phyloP scores from a whole-genome alignment of 2,113 vertebrate species.

The Apistogramma diplotaenia region DNA sequence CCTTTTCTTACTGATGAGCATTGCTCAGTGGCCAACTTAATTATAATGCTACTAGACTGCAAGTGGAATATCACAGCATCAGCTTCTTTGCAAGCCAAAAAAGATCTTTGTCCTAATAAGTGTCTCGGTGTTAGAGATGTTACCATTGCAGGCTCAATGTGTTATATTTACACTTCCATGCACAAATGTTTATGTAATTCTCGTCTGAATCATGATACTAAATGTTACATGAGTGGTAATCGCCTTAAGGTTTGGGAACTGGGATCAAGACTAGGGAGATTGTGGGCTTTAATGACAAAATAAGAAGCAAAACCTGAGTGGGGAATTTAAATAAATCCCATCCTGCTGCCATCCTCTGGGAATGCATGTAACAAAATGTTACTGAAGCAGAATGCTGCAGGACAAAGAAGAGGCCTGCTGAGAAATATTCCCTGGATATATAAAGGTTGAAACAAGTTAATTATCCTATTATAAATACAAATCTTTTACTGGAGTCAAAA shows the following conservation, averaged over 20 bases:
- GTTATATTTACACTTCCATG: background rate
- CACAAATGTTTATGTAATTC: conserved; percentile 14
- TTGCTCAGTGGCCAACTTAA: conserved; percentile 50
- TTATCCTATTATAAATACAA: background rate
- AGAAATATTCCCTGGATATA: background rate
- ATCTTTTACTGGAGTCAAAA: background rate
- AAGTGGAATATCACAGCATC: conserved; percentile 41
- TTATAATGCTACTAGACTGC: conserved; percentile 32
- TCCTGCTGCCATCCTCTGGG: background rate
- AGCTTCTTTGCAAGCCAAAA: conserved; percentile 59
- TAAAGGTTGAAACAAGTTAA: background rate
- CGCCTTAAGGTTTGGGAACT: background rate
- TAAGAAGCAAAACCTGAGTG: background rate
- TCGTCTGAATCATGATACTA: background rate
- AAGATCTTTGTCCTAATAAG: conserved; percentile 56
- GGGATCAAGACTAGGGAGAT: background rate
- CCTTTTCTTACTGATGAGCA: conserved; percentile 40
- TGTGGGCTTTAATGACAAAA: conserved; percentile 27
- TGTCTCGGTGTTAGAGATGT: conserved; percentile 6
- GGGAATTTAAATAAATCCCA: background rate
- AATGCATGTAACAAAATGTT: background rate
- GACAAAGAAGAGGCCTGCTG: background rate
- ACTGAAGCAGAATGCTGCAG: background rate
- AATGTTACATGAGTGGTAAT: background rate
- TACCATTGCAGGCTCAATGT: background rate